Conservation (phyloP, 1,140 invertebrate species). For the Andrena cerasifolii region DNA sequence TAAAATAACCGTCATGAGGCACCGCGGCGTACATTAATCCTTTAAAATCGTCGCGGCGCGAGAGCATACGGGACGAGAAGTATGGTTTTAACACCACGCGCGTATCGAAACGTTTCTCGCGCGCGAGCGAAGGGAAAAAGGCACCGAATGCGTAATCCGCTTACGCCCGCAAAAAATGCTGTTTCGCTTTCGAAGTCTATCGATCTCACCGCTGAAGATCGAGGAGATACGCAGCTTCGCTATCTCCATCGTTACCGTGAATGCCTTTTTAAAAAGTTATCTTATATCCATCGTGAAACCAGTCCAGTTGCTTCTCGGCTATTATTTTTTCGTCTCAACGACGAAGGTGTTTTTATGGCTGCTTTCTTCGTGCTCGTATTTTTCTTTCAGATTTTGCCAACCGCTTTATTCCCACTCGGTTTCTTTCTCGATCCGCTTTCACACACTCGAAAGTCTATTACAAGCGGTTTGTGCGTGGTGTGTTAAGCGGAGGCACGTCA, state of each 20-base stretch:
- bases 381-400: neutral
- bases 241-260: too few relatives aligned
- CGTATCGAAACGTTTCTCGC: conserved; percentile 4
- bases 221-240: too few relatives aligned
- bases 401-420: neutral
- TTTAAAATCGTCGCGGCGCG: conserved; percentile 28
- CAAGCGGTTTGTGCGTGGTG: neutral
- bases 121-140: too few relatives aligned
- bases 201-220: too few relatives aligned
- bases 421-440: conserved; percentile 21
- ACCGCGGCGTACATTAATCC: conserved; percentile 27
- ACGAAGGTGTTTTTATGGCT: neutral
- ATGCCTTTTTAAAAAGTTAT: too few relatives aligned
- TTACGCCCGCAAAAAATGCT: neutral
- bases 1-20: conserved; percentile 41
- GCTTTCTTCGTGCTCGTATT: neutral
- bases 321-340: too few relatives aligned
- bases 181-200: too few relatives aligned
- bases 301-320: too few relatives aligned
- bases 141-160: neutral
- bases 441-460: conserved; percentile 25
- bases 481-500: neutral
- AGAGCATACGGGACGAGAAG: neutral
- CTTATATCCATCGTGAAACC: too few relatives aligned
- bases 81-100: conserved; percentile 1